Percentiles rank a stretch among this genome's conserved stretches.
phyloP scores from a whole-genome alignment of 2,888 invertebrate species.

The Drosophila acutilabella region DNA sequence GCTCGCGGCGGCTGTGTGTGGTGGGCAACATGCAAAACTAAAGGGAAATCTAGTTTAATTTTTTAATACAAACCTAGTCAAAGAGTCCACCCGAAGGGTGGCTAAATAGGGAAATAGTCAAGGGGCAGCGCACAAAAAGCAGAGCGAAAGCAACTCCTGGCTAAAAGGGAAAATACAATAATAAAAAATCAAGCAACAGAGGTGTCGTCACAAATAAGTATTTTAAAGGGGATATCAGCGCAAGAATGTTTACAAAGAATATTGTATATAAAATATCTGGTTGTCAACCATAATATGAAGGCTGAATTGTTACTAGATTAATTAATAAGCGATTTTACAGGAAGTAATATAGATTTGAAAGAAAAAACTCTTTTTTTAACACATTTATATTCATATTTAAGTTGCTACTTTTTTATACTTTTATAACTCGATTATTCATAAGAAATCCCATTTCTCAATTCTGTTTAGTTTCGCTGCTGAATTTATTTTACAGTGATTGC shows the following conservation, averaged over 20 bases:
- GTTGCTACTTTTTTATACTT: too few relatives aligned
- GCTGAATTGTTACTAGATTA: too few relatives aligned
- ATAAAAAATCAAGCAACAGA: conserved; percentile 33
- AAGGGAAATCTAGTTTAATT: conserved; percentile 80
- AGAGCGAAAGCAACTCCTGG: conserved; percentile 14
- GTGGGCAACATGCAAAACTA: conserved; percentile 68
- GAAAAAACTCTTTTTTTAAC: too few relatives aligned
- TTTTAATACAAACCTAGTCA: conserved; percentile 72
- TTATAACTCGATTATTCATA: not conserved
- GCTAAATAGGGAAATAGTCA: conserved; percentile 3
- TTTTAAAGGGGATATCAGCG: not conserved
- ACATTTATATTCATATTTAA: too few relatives aligned
- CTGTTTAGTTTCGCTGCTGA: conserved; percentile 1
- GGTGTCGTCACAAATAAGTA: conserved; percentile 3
- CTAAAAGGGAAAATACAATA: not conserved
- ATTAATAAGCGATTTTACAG: too few relatives aligned
- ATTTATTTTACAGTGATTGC: conserved; percentile 48
- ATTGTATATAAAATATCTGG: too few relatives aligned
- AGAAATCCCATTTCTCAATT: not conserved
- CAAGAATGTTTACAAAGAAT: not conserved
- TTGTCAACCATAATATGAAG: too few relatives aligned
- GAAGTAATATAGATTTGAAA: too few relatives aligned
- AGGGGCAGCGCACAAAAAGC: not conserved
- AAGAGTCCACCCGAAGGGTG: conserved; percentile 47
- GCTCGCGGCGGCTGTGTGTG: conserved; percentile 61